These are phyloP conservation scores for Noctilio leporinus DNA, from an alignment of 2,113 vertebrate species.

Conservation along the genomic window DNA sequence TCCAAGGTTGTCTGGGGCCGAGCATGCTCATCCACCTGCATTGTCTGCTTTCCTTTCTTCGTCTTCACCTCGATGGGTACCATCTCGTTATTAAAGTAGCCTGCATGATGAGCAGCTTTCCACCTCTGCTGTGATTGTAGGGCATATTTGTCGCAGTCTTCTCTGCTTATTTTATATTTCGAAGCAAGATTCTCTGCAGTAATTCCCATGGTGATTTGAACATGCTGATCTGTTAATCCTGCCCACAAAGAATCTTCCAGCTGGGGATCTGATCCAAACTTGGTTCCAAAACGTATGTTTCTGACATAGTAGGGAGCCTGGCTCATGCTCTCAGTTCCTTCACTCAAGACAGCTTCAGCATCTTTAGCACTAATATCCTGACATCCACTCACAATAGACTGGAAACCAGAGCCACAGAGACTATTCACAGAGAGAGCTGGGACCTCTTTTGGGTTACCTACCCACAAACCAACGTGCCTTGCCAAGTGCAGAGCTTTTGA, in stretches of 20 bases:
- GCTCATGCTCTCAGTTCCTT: no score
- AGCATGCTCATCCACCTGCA: conserved; percentile 93
- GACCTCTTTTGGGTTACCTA: conserved; percentile 84
- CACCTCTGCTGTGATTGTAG: conserved; percentile 91
- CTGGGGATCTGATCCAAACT: no score
- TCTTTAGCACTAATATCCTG: no score
- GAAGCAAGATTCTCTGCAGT: conserved; percentile 97
- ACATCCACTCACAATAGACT: conserved; percentile 90
- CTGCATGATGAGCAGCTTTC: conserved; percentile 92
- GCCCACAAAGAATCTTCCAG: conserved; percentile 93
- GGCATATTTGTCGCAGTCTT: conserved; percentile 90
- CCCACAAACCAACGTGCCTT: conserved; percentile 90
- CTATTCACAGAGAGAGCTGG: conserved; percentile 93
- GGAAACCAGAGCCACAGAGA: conserved; percentile 97
- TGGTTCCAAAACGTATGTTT: no score
- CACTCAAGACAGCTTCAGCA: no score
- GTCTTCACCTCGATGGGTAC: conserved; percentile 92
- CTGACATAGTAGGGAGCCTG: no score
- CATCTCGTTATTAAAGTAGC: conserved; percentile 89
- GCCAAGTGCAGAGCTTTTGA: conserved; percentile 87
- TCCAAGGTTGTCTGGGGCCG: conserved; percentile 92
- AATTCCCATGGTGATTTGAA: conserved; percentile 91
- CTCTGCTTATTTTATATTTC: conserved; percentile 87
- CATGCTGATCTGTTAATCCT: conserved; percentile 86
- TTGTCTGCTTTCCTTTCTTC: conserved; percentile 87